phyloP scores from a whole-genome alignment of 2,888 invertebrate genomes.

The Alentia gelatinosa region DNA sequence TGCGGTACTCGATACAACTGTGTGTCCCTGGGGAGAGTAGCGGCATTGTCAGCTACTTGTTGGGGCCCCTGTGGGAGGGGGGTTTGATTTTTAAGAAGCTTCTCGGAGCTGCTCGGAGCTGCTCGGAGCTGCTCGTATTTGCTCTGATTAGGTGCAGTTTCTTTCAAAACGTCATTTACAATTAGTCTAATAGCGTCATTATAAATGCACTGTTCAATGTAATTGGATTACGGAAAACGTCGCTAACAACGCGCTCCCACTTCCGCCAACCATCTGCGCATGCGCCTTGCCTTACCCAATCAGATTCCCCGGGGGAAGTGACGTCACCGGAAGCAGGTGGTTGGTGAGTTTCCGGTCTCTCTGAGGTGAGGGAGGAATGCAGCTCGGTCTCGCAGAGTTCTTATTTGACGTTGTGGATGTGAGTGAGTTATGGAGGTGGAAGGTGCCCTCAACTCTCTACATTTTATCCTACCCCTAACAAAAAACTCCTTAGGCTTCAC shows the following conservation, averaged over 20 bases:
- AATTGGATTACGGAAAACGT: not conserved
- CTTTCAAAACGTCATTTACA: not conserved
- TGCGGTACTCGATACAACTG: too few relatives aligned
- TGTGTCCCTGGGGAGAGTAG: too few relatives aligned
- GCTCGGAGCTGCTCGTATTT: not conserved
- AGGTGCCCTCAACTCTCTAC: too few relatives aligned
- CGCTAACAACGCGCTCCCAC: not conserved
- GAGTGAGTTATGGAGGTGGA: too few relatives aligned
- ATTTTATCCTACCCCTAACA: too few relatives aligned
- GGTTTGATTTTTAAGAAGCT: not conserved
- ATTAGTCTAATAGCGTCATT: not conserved
- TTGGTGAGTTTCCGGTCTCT: too few relatives aligned
- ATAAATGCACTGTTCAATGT: not conserved
- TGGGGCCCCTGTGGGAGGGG: not conserved
- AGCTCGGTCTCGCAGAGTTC: too few relatives aligned
- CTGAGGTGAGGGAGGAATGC: too few relatives aligned
- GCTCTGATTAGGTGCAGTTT: not conserved
- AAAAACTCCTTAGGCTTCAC: too few relatives aligned
- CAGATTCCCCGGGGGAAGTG: not conserved
- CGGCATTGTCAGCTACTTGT: too few relatives aligned
- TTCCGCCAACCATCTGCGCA: not conserved
- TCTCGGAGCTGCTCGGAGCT: not conserved
- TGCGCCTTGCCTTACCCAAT: constrained; percentile 8
- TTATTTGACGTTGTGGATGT: too few relatives aligned
- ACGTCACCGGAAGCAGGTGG: not conserved